Evolutionary conservation across 1,140 invertebrate species (phyloP), one percentile per base, ranked within the genome.

Genomic region (Bombus pascuorum): DNA sequence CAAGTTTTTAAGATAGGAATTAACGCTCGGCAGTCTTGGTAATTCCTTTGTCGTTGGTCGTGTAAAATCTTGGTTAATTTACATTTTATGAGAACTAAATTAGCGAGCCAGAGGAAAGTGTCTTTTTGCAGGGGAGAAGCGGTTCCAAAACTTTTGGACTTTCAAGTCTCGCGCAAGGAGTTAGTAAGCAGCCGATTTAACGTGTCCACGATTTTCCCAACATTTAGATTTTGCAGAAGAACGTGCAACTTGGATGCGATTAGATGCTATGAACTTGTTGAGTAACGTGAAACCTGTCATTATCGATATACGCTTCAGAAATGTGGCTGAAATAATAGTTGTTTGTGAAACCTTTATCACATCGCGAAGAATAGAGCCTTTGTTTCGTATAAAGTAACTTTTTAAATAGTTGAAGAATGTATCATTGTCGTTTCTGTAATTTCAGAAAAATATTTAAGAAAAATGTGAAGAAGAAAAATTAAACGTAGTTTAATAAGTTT

Each of bases 21-120:
- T 75, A 82, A 39, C 34, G 57, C 57, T 10, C 22, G 32, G 2
- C n/a, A 65, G 57, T 42, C 34, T 2, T 65, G 3, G 32, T 37
- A 59, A 82, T 82, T 82, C 32, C 39, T 82, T n/a, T 44, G 57
- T 72, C 71, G 39, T 66, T n/a, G 57, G 1, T 0, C 34, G n/a
- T 65, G 66, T 34, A 65, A 75, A 75, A 82, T 62, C 71, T 15
- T 25, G 15, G 22, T 8, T 39, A 18, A 82, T 82, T 82, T 82
- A n/a, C 81, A 82, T 75, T 82, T 82, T n/a, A 66, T 25, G n/a
- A 82, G 71, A 47, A 8, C 10, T 10, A 65, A 82, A 82, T 82
- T 74, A 82, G n/a, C 57, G 32, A 81, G 25, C 18, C 13, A 15
- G 13, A 5, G 6, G 10, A 44, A 39, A 73, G 13, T 5, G 37